A percentile compares a stretch with the other conserved stretches of the same genome.
Conservation (phyloP, 2,888 invertebrate species). For the Amiota communis region DNA sequence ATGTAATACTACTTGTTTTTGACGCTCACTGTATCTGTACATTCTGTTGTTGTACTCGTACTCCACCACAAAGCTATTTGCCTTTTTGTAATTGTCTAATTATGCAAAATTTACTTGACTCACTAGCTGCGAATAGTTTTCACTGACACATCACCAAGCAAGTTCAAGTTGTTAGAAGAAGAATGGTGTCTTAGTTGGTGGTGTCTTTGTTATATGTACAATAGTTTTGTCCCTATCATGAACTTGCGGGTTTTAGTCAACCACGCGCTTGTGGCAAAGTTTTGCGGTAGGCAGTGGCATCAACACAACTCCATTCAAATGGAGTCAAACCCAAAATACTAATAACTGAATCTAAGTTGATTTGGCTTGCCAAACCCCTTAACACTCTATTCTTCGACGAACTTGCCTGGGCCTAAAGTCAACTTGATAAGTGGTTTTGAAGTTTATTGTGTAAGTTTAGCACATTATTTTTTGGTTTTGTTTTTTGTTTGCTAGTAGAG, state of each 20-base stretch:
- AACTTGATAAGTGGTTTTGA: not conserved
- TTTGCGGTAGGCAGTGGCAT: constrained; percentile 14
- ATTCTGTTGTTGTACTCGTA: too few species aligned
- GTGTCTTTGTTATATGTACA: too few species aligned
- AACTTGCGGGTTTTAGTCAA: not conserved
- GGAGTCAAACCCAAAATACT: not conserved
- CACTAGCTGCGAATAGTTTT: constrained; percentile 16
- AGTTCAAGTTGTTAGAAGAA: too few species aligned
- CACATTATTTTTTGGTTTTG: not conserved
- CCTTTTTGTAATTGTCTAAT: constrained; percentile 58
- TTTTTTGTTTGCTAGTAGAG: too few species aligned
- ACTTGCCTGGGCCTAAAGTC: too few species aligned
- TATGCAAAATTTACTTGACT: constrained; percentile 58
- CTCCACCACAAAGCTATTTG: constrained; percentile 48
- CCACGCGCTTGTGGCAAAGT: constrained; percentile 12
- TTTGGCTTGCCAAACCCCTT: too few species aligned
- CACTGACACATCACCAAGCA: not conserved
- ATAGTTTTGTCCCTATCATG: too few species aligned
- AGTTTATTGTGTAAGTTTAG: not conserved
- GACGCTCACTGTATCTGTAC: too few species aligned
- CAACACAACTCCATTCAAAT: not conserved
- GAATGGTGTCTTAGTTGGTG: too few species aligned
- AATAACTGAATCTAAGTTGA: not conserved
- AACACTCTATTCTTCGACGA: too few species aligned
- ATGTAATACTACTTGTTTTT: too few species aligned